Percentiles rank a stretch among this genome's conserved stretches.
phyloP scores from a whole-genome alignment of 2,888 invertebrate species.

The Liopterus haemorrhoidalis region DNA sequence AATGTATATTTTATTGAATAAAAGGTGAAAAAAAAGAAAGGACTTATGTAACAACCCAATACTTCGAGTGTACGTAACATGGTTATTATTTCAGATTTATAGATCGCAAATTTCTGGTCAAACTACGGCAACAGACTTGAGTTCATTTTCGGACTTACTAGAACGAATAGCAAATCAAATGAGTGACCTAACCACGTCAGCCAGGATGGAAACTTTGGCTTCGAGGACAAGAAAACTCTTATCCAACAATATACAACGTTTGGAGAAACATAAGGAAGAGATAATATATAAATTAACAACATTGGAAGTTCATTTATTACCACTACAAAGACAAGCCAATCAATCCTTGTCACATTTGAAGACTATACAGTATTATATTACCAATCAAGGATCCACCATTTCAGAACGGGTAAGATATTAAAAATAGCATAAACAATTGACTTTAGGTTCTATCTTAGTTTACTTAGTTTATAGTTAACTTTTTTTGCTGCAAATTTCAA shows the following conservation, averaged over 20 bases:
- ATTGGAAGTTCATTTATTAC: constrained; percentile 65
- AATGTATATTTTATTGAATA: too few relatives aligned
- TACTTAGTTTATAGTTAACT: too few relatives aligned
- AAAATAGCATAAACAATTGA: not conserved
- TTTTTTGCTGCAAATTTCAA: too few relatives aligned
- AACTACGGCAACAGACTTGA: constrained; percentile 57
- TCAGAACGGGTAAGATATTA: constrained; percentile 62
- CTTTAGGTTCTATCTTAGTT: not conserved
- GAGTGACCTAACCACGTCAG: constrained; percentile 62
- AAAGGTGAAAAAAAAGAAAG: too few relatives aligned
- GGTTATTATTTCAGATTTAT: constrained; percentile 32
- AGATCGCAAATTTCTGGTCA: constrained; percentile 56
- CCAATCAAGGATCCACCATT: constrained; percentile 64
- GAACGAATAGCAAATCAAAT: constrained; percentile 63
- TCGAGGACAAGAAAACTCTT: constrained; percentile 60
- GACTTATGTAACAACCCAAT: too few relatives aligned
- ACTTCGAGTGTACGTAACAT: too few relatives aligned
- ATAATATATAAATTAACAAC: constrained; percentile 71
- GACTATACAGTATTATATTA: constrained; percentile 70
- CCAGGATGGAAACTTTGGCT: constrained; percentile 66
- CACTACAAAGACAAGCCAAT: constrained; percentile 65
- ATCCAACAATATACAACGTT: constrained; percentile 58
- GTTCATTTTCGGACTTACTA: constrained; percentile 59
- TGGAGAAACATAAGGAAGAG: constrained; percentile 64
- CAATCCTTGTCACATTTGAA: constrained; percentile 68